phyloP scores from a whole-genome alignment of 2,888 invertebrate species.

The Tipula lateralis region DNA sequence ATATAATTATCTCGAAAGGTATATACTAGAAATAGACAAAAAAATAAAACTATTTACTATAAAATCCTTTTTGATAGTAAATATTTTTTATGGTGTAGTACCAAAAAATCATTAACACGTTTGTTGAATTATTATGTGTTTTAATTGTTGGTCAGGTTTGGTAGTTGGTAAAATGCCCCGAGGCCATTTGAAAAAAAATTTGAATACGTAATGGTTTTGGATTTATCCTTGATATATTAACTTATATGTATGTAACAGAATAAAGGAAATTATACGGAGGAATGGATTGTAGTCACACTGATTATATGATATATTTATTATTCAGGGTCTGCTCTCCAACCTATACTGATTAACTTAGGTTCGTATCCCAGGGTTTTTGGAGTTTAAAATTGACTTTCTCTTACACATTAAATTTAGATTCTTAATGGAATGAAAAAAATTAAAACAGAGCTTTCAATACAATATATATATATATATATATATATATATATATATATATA shows the following conservation, averaged over 20 bases:
- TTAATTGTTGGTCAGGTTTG: neutral
- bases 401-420: no score
- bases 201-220: neutral
- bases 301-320: no score
- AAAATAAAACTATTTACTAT: neutral
- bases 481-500: no score
- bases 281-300: no score
- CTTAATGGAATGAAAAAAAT: no score
- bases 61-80: slow-evolving; percentile 11
- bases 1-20: slow-evolving; percentile 19
- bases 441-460: no score
- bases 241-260: neutral
- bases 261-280: no score
- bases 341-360: no score
- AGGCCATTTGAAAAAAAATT: neutral
- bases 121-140: neutral
- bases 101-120: neutral
- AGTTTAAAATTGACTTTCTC: no score
- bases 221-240: neutral
- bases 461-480: no score
- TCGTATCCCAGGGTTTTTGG: no score
- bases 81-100: neutral
- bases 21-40: neutral
- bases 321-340: no score
- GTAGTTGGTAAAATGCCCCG: neutral